A percentile compares a stretch with the other conserved stretches of the same genome.
phyloP scores from a whole-genome alignment of 2,888 invertebrate genomes.

The Physocephala rufipes region DNA sequence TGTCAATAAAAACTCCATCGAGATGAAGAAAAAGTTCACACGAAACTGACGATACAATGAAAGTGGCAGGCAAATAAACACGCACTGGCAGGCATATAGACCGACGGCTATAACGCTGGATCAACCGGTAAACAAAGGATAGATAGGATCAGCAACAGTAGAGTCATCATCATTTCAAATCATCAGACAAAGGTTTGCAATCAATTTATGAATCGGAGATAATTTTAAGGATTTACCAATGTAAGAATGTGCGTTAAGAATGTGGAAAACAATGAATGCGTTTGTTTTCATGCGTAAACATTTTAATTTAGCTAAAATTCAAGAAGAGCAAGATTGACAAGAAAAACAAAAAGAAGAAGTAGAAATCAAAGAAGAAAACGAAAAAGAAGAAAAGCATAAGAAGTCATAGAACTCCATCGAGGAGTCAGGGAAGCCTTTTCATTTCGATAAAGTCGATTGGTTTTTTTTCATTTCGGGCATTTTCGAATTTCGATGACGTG shows the following conservation, averaged over 20 bases:
- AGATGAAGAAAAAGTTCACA: no score
- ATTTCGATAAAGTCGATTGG: not conserved
- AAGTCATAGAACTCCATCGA: slow-evolving; percentile 17
- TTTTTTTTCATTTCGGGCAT: not conserved
- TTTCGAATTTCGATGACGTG: not conserved
- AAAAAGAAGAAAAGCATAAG: no score
- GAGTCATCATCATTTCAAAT: not conserved
- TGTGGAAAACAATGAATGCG: not conserved
- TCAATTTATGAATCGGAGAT: not conserved
- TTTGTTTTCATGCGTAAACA: slow-evolving; percentile 3
- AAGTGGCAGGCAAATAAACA: no score
- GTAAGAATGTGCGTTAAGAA: not conserved
- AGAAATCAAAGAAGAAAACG: no score
- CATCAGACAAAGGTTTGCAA: not conserved
- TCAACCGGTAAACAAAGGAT: not conserved
- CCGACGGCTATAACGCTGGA: no score
- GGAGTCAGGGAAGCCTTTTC: not conserved
- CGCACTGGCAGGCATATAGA: no score
- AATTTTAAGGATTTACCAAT: not conserved
- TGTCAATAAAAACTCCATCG: no score
- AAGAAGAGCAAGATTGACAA: no score
- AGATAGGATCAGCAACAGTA: no score
- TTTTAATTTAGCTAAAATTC: slow-evolving; percentile 25
- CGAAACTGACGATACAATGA: no score
- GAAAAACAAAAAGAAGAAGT: no score